Evolutionary conservation across 1,140 invertebrate genomes (phyloP), one percentile per base, ranked within the genome.

Genomic region (Bombus balteatus): DNA sequence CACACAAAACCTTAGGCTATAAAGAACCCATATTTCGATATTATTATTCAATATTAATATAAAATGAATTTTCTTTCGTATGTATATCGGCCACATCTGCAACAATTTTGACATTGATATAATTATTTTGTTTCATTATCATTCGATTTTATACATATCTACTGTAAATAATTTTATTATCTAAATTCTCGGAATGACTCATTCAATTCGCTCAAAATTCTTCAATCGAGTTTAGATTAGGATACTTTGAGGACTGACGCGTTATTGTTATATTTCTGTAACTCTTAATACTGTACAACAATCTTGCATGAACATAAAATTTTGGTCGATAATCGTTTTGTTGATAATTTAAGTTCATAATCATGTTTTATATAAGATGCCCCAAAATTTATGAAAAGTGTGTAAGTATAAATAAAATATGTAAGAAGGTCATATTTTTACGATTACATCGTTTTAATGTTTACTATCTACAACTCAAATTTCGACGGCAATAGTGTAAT

Each of bases 401-500:
- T n/a, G 28, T 3, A 72, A n/a, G 8, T 28, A 39, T 32, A 68
- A 13, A 34, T 68, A 68, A 53, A 53, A 53, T 53, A 53, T 53
- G 47, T 22, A 2, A 53, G 5, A 53, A 32, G 4, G 32, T 65
- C 70, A 3, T 53, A 1, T 18, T 62, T 74, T 81, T 75, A n/a
- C 32, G 53, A 25, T 47, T n/a, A n/a, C 34, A 10, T n/a, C 28
- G 13, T 74, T 85, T 74, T 43, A 68, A 41, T 37, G 57, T 85
- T 68, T 85, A 62, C 68, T 66, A 74, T 37, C 37, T 81, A 57
- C 34, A 39, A 34, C 28, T 57, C 22, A 47, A 43, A 73, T 75
- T 53, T 59, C 57, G 25, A 57, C n/a, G 68, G 90, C 88, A 88
- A 90, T 91, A 78, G 80, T 65, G 68, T 89, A 87, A 91, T 91